A percentile compares a stretch with the other conserved stretches of the same genome.
phyloP scores from a whole-genome alignment of 2,113 vertebrate genomes.

The Lampris megalopsis region DNA sequence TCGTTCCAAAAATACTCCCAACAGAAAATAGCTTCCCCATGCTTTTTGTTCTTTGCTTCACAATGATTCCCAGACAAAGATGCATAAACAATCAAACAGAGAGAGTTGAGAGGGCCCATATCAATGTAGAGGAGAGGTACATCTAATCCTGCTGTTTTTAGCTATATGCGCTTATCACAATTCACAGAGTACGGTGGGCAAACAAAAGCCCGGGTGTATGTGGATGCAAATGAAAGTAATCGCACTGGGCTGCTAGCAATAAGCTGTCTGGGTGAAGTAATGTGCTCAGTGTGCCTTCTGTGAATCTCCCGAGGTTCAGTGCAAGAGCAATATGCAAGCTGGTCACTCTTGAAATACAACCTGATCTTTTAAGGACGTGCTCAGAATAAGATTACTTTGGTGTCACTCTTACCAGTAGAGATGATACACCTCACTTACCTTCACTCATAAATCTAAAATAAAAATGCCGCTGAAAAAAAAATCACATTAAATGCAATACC shows the following conservation, averaged over 20 bases:
- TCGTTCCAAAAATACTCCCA: constrained; percentile 37
- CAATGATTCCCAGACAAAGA: constrained; percentile 47
- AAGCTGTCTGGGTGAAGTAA: constrained; percentile 30
- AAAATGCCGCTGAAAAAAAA: neutral
- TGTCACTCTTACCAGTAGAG: neutral
- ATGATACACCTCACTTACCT: constrained; percentile 18
- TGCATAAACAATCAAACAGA: constrained; percentile 30
- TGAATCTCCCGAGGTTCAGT: constrained; percentile 32
- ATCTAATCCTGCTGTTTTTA: constrained; percentile 68
- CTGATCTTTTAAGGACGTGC: constrained; percentile 28
- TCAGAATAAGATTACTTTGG: constrained; percentile 18
- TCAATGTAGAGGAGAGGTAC: constrained; percentile 35
- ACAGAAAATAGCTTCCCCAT: constrained; percentile 12
- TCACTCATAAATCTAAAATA: neutral
- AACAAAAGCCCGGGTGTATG: constrained; percentile 58
- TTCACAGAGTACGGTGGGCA: constrained; percentile 57
- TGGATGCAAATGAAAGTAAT: constrained; percentile 69
- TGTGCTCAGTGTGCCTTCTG: constrained; percentile 40
- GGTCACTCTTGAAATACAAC: constrained; percentile 39
- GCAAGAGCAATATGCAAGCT: constrained; percentile 30
- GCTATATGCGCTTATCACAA: constrained; percentile 60
- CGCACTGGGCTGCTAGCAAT: constrained; percentile 25
- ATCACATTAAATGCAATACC: neutral
- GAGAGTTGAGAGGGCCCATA: constrained; percentile 45
- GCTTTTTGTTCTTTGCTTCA: constrained; percentile 40